These are phyloP conservation scores for Lordiphosa andalusiaca DNA, from an alignment of 2,888 invertebrate genomes.

Conservation along the genomic window DNA sequence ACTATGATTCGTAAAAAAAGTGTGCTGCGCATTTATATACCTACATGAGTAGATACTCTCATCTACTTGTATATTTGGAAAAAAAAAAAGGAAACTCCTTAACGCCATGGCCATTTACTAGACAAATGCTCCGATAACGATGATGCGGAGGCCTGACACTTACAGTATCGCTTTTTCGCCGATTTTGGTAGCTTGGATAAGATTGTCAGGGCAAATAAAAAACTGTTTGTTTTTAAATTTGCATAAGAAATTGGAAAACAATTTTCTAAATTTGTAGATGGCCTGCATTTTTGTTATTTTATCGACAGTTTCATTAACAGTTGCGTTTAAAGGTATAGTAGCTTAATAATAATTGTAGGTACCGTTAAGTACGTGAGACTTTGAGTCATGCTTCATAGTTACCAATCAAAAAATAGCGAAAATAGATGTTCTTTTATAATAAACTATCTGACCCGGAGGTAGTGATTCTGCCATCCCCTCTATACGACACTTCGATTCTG, in stretches of 20 bases:
- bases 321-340: slow-evolving; percentile 27
- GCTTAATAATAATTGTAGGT: slow-evolving; percentile 25
- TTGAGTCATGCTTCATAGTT: slow-evolving; percentile 47
- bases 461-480: too few relatives aligned
- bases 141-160: slow-evolving; percentile 30
- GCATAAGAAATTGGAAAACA: slow-evolving; percentile 14
- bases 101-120: slow-evolving; percentile 8
- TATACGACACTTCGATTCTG: too few relatives aligned
- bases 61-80: slow-evolving; percentile 21
- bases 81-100: slow-evolving; percentile 47
- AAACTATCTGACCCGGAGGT: too few relatives aligned
- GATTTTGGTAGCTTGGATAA: slow-evolving; percentile 22
- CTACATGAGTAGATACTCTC: slow-evolving; percentile 14
- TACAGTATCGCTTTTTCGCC: slow-evolving; percentile 14
- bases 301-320: slow-evolving; percentile 25
- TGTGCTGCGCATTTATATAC: slow-evolving; percentile 22
- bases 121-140: slow-evolving; percentile 16
- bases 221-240: slow-evolving; percentile 7
- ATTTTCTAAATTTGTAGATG: too few relatives aligned
- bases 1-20: slow-evolving; percentile 52
- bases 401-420: slow-evolving; percentile 1
- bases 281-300: too few relatives aligned
- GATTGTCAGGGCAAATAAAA: slow-evolving; percentile 54
- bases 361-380: slow-evolving; percentile 55
- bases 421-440: too few relatives aligned